Evolutionary conservation across 2,797 vertebrate species (phyloP), one percentile per base, ranked within the genome.

Genomic region (Agapornis canus): DNA sequence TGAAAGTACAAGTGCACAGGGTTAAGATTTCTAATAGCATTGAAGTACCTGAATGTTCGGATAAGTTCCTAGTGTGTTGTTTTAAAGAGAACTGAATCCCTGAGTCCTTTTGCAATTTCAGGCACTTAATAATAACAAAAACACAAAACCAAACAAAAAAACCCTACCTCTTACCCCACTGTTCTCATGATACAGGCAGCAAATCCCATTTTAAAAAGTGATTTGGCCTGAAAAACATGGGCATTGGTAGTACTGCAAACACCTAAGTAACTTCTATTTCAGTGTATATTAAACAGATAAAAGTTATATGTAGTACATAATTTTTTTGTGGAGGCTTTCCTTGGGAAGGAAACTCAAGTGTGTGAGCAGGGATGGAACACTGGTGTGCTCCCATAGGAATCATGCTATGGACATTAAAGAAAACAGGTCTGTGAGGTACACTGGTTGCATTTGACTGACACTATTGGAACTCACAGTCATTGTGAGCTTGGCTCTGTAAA

Each of bases 101-200:
- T 2, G 7, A 10, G 8, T 87, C 47, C 21, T 7, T 79, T 20
- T 31, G 14, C n/a, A n/a, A 47, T 73, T 87, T 85, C 59, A 91
- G 27, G 40, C 71, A 63, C 11, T 57, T 31, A 69, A 31, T 84
- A 49, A 31, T 84, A 49, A 49, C 26, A 52, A 66, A 35, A 94
- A 57, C 9, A 22, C 21, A 64, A 80, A 86, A 57, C 0, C 39
- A 69, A 61, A 15, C 5, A 40, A 54, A 51, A n/a, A 2, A 2
- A n/a, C n/a, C 3, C 3, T 22, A 20, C 7, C 5, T 0, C 0
- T 86, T 75, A 45, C 20, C 15, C 3, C 23, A 23, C 8, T 60
- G 7, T 49, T 29, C 11, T 79, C 5, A 37, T 71, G n/a, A 35
- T n/a, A 10, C 17, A 70, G 26, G 13, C 29, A 69, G 3, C 16